Evolutionary conservation across 2,888 invertebrate species (phyloP).

Genomic region (Tyria jacobaeae): DNA sequence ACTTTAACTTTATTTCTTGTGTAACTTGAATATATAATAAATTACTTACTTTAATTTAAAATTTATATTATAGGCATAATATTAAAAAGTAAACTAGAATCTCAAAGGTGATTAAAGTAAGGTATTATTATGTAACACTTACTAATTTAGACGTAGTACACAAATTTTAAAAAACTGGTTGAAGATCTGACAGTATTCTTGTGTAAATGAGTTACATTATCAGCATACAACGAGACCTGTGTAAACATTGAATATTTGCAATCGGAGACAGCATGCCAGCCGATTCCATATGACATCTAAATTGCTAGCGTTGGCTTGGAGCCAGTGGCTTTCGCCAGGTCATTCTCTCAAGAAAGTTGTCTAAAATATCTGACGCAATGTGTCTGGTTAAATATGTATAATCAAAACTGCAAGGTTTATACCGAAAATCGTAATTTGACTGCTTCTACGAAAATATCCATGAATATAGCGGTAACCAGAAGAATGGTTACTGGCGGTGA

Average conservation of each 20-base stretch:
- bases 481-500: constrained; percentile 38
- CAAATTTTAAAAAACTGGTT: too few species aligned
- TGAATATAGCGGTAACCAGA: constrained; percentile 36
- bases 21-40: too few species aligned
- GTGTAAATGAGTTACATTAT: constrained; percentile 14
- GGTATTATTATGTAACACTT: too few species aligned
- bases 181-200: constrained; percentile 1
- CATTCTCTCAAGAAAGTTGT: constrained; percentile 67
- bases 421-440: constrained; percentile 22
- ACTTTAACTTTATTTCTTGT: neutral
- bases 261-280: constrained; percentile 45
- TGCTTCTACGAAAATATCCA: constrained; percentile 35
- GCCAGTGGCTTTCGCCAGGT: constrained; percentile 75
- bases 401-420: constrained; percentile 47
- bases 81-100: neutral
- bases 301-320: constrained; percentile 52
- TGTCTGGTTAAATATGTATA: constrained; percentile 40
- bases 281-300: constrained; percentile 39
- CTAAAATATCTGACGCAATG: constrained; percentile 62
- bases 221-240: constrained; percentile 22
- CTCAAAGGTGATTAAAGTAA: neutral
- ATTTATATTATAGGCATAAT: neutral
- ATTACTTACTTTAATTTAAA: neutral
- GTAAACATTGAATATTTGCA: constrained; percentile 50
- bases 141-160: too few species aligned